Percentiles rank a stretch among this genome's conserved stretches.
Conservation (phyloP, 2,113 vertebrate species). For the Entosphenus tridentatus region DNA sequence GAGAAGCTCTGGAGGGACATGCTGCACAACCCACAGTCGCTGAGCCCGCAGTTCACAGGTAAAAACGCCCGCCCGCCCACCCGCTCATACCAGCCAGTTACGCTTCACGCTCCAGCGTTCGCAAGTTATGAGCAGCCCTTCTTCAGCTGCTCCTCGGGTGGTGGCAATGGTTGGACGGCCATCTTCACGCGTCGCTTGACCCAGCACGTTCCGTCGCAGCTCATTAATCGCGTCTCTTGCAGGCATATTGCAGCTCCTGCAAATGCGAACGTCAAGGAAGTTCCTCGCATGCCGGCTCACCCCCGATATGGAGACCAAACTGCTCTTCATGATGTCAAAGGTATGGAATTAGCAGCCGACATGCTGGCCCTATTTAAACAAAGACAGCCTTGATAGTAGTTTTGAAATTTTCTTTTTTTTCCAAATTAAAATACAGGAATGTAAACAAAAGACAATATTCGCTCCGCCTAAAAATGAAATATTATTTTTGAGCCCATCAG, state of each 20-base stretch:
- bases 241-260: constrained; percentile 77
- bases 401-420: too few relatives aligned
- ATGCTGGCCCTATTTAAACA: neutral
- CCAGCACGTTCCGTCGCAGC: too few relatives aligned
- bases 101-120: too few relatives aligned
- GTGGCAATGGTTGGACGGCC: too few relatives aligned
- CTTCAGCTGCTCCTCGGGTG: too few relatives aligned
- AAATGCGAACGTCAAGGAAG: constrained; percentile 68
- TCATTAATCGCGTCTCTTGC: neutral
- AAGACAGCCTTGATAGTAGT: neutral
- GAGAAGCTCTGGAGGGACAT: constrained; percentile 81
- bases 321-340: constrained; percentile 91
- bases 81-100: too few relatives aligned
- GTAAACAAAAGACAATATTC: too few relatives aligned
- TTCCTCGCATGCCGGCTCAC: constrained; percentile 85
- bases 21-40: constrained; percentile 59
- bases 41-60: constrained; percentile 82
- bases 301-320: constrained; percentile 90
- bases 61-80: constrained; percentile 4
- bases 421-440: too few relatives aligned
- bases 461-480: too few relatives aligned
- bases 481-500: too few relatives aligned
- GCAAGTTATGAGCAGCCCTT: too few relatives aligned
- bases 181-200: too few relatives aligned
- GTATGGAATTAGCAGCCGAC: constrained; percentile 18